Percentiles rank a stretch among this genome's conserved stretches.
Conservation (phyloP, 2,888 invertebrate species). For the Apodemia zela region DNA sequence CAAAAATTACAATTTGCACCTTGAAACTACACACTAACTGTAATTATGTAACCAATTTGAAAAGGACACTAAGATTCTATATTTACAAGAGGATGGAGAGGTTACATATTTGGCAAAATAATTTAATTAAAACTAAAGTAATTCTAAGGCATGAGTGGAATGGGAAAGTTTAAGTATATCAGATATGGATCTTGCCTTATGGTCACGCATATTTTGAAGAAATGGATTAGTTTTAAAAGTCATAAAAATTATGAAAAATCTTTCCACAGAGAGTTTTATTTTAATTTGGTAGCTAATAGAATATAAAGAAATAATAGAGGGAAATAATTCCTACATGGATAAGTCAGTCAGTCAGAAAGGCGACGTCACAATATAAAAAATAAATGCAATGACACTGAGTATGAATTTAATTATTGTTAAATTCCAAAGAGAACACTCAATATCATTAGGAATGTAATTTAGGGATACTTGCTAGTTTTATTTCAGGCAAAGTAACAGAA, state of each 20-base stretch:
- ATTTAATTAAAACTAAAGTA: conserved; percentile 57
- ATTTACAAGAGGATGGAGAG: conserved; percentile 64
- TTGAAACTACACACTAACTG: conserved; percentile 43
- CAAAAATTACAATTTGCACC: conserved; percentile 36
- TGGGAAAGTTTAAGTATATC: conserved; percentile 22
- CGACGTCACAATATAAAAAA: conserved; percentile 22
- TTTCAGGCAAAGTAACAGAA: conserved; percentile 31
- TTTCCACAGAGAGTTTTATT: neutral
- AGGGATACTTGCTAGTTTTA: conserved; percentile 34
- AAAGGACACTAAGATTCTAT: conserved; percentile 48
- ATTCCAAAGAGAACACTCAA: conserved; percentile 27
- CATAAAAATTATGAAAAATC: neutral
- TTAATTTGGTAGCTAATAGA: conserved; percentile 5
- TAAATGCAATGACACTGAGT: conserved; percentile 24
- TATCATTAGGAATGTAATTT: conserved; percentile 19
- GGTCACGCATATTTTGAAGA: conserved; percentile 25
- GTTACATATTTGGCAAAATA: conserved; percentile 73
- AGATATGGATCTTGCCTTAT: conserved; percentile 24
- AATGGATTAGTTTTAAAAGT: conserved; percentile 1
- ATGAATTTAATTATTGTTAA: conserved; percentile 22
- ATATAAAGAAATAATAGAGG: neutral
- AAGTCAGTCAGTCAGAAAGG: conserved; percentile 17
- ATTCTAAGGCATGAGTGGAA: conserved; percentile 43
- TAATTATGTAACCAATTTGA: conserved; percentile 43
- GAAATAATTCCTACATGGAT: neutral